phyloP scores from a whole-genome alignment of 2,113 vertebrate genomes.

The Ammodytes dubius region DNA sequence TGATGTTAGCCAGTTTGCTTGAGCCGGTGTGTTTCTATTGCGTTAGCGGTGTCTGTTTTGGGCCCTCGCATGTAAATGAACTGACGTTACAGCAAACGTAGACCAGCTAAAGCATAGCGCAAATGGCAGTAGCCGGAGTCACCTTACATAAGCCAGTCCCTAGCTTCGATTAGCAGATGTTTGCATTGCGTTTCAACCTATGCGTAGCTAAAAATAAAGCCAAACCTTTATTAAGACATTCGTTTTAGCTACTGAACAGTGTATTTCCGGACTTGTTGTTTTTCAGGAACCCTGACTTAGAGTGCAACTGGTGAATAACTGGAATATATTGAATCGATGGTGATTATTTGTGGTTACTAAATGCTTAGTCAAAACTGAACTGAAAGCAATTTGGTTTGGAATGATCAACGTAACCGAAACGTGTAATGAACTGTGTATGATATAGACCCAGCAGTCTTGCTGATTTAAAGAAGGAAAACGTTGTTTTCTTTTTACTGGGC shows the following conservation, averaged over 20 bases:
- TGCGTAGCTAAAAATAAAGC: neutral
- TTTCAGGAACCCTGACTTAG: neutral
- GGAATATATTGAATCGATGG: neutral
- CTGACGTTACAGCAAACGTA: constrained; percentile 11
- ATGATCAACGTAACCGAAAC: neutral
- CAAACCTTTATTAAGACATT: neutral
- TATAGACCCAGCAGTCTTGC: too few relatives aligned
- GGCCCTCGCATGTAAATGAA: constrained; percentile 30
- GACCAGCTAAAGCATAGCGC: neutral
- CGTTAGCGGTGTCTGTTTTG: constrained; percentile 42
- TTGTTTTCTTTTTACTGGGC: neutral
- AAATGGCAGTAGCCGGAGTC: neutral
- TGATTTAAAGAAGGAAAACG: neutral
- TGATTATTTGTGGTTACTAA: neutral
- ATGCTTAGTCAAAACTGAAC: neutral
- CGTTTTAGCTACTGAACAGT: neutral
- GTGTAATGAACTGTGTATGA: neutral
- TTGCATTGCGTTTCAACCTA: neutral
- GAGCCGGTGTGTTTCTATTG: constrained; percentile 41
- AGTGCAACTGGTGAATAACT: neutral
- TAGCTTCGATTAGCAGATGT: neutral
- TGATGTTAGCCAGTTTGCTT: constrained; percentile 36
- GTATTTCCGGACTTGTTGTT: neutral
- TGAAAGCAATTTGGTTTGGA: neutral
- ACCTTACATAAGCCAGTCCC: neutral